phyloP scores from a whole-genome alignment of 2,888 invertebrate species.

The Ophion ellenae region DNA sequence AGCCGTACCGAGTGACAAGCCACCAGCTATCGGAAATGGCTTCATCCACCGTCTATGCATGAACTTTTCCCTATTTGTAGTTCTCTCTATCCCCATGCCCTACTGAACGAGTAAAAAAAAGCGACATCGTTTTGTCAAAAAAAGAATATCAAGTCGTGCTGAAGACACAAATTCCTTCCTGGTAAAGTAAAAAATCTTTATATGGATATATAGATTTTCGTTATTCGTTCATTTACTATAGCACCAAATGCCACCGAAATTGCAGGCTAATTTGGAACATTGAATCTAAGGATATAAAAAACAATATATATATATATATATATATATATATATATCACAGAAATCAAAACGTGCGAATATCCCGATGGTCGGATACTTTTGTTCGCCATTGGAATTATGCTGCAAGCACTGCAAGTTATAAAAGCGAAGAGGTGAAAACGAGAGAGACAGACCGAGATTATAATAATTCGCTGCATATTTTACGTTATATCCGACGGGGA shows the following conservation, averaged over 20 bases:
- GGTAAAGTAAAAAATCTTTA: not conserved
- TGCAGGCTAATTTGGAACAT: too few species aligned
- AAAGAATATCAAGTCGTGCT: too few species aligned
- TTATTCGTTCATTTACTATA: too few species aligned
- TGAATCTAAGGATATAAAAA: too few species aligned
- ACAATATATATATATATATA: too few species aligned
- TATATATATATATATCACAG: too few species aligned
- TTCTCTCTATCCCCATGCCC: too few species aligned
- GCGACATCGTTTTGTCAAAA: not conserved
- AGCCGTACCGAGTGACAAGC: conserved; percentile 54
- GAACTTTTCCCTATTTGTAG: too few species aligned
- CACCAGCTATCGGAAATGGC: conserved; percentile 52
- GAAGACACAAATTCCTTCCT: too few species aligned
- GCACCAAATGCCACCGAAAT: too few species aligned
- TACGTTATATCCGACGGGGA: conserved; percentile 23
- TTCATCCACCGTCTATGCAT: conserved; percentile 33
- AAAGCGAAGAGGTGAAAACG: not conserved
- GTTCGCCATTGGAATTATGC: not conserved
- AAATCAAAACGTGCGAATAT: not conserved
- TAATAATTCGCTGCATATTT: conserved; percentile 17
- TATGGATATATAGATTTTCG: too few species aligned
- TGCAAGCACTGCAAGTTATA: not conserved
- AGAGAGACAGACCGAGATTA: too few species aligned
- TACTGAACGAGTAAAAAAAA: not conserved
- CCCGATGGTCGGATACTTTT: not conserved